Conservation (phyloP, 2,113 vertebrate species). For the Chaetodon trifascialis region DNA sequence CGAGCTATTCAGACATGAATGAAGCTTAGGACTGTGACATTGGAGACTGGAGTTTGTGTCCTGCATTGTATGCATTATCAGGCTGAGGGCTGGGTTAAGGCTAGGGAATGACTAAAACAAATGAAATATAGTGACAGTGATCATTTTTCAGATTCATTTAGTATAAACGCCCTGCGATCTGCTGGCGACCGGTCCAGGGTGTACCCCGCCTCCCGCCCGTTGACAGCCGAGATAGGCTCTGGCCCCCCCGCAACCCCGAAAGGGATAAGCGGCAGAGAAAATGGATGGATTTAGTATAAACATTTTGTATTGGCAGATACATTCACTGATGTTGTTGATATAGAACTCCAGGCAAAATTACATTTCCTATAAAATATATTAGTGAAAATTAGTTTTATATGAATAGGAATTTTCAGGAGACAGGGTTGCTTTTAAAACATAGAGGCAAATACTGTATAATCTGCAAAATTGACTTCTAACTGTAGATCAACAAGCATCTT, state of each 20-base stretch:
- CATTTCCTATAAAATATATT: not conserved
- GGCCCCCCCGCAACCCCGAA: too few relatives aligned
- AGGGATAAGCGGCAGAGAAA: too few relatives aligned
- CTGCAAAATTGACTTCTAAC: not conserved
- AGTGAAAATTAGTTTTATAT: not conserved
- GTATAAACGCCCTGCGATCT: too few relatives aligned
- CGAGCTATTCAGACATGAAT: not conserved
- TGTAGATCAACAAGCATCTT: not conserved
- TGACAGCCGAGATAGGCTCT: too few relatives aligned
- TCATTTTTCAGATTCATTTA: not conserved
- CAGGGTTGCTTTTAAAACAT: conserved; percentile 25
- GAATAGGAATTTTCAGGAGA: conserved; percentile 5
- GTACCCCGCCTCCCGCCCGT: too few relatives aligned
- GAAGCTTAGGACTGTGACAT: too few relatives aligned
- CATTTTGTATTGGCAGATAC: not conserved
- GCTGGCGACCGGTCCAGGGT: too few relatives aligned
- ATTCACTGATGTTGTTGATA: not conserved
- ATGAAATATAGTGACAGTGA: not conserved
- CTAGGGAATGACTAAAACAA: not conserved
- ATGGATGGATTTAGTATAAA: not conserved
- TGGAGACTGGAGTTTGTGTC: not conserved
- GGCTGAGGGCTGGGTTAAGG: not conserved
- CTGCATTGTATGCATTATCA: not conserved
- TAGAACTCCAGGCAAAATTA: not conserved
- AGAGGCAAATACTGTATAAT: conserved; percentile 13